phyloP scores from a whole-genome alignment of 2,113 vertebrate species.

The Corydoras sp. region DNA sequence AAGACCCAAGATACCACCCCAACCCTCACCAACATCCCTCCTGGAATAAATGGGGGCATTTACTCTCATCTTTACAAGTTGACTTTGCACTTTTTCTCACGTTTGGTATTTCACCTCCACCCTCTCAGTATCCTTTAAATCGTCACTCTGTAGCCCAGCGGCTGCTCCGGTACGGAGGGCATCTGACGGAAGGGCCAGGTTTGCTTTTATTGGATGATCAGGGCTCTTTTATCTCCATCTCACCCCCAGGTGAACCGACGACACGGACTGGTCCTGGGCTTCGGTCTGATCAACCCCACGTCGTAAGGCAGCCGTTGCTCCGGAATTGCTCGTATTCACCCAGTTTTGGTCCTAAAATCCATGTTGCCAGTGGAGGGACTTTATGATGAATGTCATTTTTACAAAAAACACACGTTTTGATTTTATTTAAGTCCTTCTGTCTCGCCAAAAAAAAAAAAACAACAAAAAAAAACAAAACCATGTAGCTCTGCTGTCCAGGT shows the following conservation, averaged over 20 bases:
- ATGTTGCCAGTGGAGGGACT: slow-evolving; percentile 29
- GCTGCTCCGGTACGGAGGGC: slow-evolving; percentile 40
- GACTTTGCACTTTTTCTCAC: slow-evolving; percentile 71
- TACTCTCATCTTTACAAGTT: slow-evolving; percentile 41
- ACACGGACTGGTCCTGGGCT: slow-evolving; percentile 31
- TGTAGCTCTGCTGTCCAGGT: slow-evolving; percentile 21
- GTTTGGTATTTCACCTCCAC: slow-evolving; percentile 55
- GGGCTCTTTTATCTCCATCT: slow-evolving; percentile 43
- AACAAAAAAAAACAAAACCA: too few relatives aligned
- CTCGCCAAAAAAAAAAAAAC: slow-evolving; percentile 24
- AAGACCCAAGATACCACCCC: slow-evolving; percentile 50
- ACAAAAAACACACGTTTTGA: slow-evolving; percentile 18
- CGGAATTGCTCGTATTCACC: slow-evolving; percentile 47
- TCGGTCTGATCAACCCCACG: slow-evolving; percentile 21
- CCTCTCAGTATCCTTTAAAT: slow-evolving; percentile 43
- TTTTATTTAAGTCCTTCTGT: slow-evolving; percentile 23
- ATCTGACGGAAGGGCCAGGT: slow-evolving; percentile 36
- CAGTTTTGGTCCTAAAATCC: slow-evolving; percentile 46
- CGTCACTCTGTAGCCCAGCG: slow-evolving; percentile 46
- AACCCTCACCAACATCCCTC: slow-evolving; percentile 22
- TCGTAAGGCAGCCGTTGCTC: slow-evolving; percentile 43
- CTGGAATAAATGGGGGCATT: slow-evolving; percentile 27
- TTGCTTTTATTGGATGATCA: slow-evolving; percentile 47
- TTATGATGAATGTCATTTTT: slow-evolving; percentile 62
- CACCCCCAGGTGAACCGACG: slow-evolving; percentile 36